Percentiles rank a stretch among this genome's conserved stretches.
Evolutionary conservation across 2,888 invertebrate species (phyloP).

Genomic region (Hypomecis atomaria): DNA sequence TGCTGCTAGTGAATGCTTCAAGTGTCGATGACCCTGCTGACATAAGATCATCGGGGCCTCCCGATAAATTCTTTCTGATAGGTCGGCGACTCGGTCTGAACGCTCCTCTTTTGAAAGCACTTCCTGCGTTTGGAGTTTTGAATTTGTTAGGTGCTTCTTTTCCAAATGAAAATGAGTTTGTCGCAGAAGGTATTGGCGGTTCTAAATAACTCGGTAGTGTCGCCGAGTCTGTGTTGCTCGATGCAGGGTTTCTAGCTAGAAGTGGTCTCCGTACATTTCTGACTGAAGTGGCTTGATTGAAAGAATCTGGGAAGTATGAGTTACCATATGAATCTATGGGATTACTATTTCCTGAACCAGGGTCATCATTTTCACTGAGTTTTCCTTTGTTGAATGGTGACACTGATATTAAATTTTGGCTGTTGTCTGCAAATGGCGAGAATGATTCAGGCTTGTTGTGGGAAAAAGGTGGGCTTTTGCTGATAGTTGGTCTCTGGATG

Average conservation of each 20-base stretch:
- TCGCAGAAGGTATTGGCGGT: slow-evolving; percentile 74
- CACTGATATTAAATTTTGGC: slow-evolving; percentile 71
- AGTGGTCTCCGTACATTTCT: slow-evolving; percentile 71
- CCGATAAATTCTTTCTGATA: slow-evolving; percentile 74
- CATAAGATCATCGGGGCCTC: slow-evolving; percentile 70
- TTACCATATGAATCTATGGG: slow-evolving; percentile 77
- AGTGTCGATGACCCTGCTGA: slow-evolving; percentile 75
- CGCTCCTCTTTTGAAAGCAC: slow-evolving; percentile 71
- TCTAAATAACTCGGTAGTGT: slow-evolving; percentile 79
- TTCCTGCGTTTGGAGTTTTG: slow-evolving; percentile 58
- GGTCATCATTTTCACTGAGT: slow-evolving; percentile 65
- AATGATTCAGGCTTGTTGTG: slow-evolving; percentile 69
- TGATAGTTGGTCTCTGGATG: slow-evolving; percentile 63
- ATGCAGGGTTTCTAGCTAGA: slow-evolving; percentile 56
- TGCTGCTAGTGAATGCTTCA: slow-evolving; percentile 61
- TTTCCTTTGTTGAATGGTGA: slow-evolving; percentile 61
- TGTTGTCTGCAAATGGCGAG: slow-evolving; percentile 63
- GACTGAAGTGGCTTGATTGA: slow-evolving; percentile 73
- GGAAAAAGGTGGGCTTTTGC: slow-evolving; percentile 67
- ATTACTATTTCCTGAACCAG: slow-evolving; percentile 47
- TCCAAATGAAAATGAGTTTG: slow-evolving; percentile 65
- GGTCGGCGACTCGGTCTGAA: slow-evolving; percentile 72
- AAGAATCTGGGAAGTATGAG: slow-evolving; percentile 74
- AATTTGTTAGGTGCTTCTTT: slow-evolving; percentile 69
- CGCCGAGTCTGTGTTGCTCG: slow-evolving; percentile 60